These are phyloP conservation scores for Clarias platycephalus DNA, from an alignment of 2,797 vertebrate genomes.

Conservation along the genomic window DNA sequence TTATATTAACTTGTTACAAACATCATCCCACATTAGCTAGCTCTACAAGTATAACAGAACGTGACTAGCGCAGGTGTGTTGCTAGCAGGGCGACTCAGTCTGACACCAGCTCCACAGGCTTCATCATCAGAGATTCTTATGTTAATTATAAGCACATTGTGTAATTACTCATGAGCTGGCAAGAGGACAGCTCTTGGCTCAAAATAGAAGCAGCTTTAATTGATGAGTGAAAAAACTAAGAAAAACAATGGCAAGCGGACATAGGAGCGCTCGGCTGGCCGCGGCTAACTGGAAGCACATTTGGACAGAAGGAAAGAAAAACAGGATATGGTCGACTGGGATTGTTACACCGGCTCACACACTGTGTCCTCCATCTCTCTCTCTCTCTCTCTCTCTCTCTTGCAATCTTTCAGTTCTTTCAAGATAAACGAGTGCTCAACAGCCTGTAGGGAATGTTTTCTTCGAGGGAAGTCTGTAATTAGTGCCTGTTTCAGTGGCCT, in stretches of 20 bases:
- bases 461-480: slow-evolving; percentile 64
- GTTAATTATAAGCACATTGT: slow-evolving; percentile 73
- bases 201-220: slow-evolving; percentile 57
- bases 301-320: slow-evolving; percentile 52
- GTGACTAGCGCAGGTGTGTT: slow-evolving; percentile 52
- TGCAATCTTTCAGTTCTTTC: slow-evolving; percentile 7
- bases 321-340: slow-evolving; percentile 56
- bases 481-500: slow-evolving; percentile 56
- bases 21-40: background rate
- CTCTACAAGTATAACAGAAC: slow-evolving; percentile 3
- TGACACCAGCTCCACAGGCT: slow-evolving; percentile 59
- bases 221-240: slow-evolving; percentile 40
- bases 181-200: slow-evolving; percentile 42
- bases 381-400: slow-evolving; percentile 17
- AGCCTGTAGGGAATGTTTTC: slow-evolving; percentile 48
- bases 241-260: slow-evolving; percentile 52
- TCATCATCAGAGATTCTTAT: slow-evolving; percentile 68
- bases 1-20: background rate
- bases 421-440: slow-evolving; percentile 41
- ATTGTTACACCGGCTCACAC: slow-evolving; percentile 42
- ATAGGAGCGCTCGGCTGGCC: slow-evolving; percentile 53
- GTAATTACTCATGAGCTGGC: slow-evolving; percentile 66
- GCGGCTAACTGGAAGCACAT: slow-evolving; percentile 62
- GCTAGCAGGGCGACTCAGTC: slow-evolving; percentile 51
- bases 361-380: slow-evolving; percentile 27